Evolutionary conservation across 2,797 vertebrate genomes (phyloP).

Genomic region (Halcyon chelicuti): DNA sequence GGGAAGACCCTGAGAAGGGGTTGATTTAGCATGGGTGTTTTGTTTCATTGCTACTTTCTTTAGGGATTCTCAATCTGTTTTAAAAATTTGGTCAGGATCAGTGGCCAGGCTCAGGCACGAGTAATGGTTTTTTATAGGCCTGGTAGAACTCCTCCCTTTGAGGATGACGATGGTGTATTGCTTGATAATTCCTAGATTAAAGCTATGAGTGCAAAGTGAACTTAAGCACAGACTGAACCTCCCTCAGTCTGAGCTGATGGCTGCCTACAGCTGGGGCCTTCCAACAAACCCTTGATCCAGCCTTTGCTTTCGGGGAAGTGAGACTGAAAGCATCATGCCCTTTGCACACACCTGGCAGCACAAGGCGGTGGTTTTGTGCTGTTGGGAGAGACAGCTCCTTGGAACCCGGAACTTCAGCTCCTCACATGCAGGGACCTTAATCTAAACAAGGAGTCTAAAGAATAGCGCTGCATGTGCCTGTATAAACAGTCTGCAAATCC

Average conservation of each 20-base stretch:
- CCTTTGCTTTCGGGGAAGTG: background rate
- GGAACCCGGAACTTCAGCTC: background rate
- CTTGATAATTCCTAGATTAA: background rate
- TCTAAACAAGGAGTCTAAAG: background rate
- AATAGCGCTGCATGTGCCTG: background rate
- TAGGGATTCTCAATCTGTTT: conserved; percentile 5
- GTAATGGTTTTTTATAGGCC: background rate
- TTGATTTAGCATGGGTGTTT: conserved; percentile 23
- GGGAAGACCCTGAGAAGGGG: background rate
- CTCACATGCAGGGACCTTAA: background rate
- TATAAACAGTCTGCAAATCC: background rate
- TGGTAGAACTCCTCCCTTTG: background rate
- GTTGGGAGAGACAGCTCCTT: background rate
- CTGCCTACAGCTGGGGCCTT: background rate
- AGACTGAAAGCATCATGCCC: background rate
- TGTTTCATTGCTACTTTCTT: conserved; percentile 13
- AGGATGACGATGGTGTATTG: accelerated
- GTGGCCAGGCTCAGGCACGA: background rate
- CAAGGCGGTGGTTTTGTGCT: accelerated
- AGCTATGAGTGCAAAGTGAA: background rate
- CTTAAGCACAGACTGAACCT: background rate
- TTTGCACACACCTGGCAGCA: accelerated
- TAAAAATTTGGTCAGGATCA: background rate
- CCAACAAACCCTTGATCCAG: background rate
- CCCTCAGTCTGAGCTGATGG: background rate